Evolutionary conservation across 2,113 vertebrate species (phyloP), one percentile per base, ranked within the genome.

Genomic region (Sitta europaea): DNA sequence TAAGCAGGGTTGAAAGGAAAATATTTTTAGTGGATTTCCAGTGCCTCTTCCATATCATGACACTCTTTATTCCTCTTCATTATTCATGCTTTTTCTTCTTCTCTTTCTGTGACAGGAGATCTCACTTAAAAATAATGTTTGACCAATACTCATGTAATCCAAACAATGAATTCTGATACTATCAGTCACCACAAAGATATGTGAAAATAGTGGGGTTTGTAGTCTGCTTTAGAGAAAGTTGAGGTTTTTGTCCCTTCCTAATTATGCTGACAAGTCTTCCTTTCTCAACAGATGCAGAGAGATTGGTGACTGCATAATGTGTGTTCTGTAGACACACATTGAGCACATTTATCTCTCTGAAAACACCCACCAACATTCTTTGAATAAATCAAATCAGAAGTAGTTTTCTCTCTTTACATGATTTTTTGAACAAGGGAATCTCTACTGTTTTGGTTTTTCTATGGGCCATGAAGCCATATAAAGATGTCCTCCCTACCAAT

Each of bases 281-380:
- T 55, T 81, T 88, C 25, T 45, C 57, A 79, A 57, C 16, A 59
- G 28, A 77, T 45, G 13, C 13, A 48, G 8, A 71, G 85, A 83
- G 27, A 63, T 23, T 89, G 27, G 5, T 45, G 38, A 73, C 14
- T 75, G n/a, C 29, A n/a, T n/a, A n/a, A n/a, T n/a, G n/a, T n/a
- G n/a, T n/a, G n/a, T n/a, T n/a, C n/a, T 40, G 31, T 1, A 90
- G 40, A 29, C 25, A 59, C 9, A 82, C 1, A 66, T 3, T 3
- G 1, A 80, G 33, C 8, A 51, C 3, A 33, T 74, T 77, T 71
- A 53, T 24, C 10, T 61, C 51, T 67, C 55, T 42, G 43, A 83
- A 88, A 92, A 88, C 0, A 0, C 3, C 4, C 7, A 45, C 10
- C 16, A 7, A 24, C 7, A 36, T 68, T 79, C n/a, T 77, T 77